Evolutionary conservation across 2,113 vertebrate species (phyloP).

Genomic region (Datnioides undecimradiatus): DNA sequence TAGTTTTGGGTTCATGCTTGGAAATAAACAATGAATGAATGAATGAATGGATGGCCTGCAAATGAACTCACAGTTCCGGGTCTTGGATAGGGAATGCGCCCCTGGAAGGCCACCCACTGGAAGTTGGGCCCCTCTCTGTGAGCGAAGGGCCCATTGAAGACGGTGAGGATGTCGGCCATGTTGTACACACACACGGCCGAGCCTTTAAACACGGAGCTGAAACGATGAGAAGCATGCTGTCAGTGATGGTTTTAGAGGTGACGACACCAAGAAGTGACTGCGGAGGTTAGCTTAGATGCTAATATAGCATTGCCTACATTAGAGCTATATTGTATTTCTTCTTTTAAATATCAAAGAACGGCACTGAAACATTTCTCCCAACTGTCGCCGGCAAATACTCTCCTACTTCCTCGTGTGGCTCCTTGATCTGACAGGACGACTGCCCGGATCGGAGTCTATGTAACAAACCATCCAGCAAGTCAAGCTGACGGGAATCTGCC

Average conservation of each 20-base stretch:
- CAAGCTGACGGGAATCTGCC: constrained; percentile 4
- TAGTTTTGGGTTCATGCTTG: neutral
- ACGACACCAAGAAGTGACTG: no score
- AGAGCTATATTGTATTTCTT: no score
- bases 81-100: constrained; percentile 95
- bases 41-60: neutral
- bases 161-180: constrained; percentile 96
- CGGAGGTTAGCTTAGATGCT: no score
- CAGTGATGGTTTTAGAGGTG: no score
- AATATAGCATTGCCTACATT: no score
- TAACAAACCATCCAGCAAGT: no score
- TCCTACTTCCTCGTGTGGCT: no score
- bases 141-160: constrained; percentile 98
- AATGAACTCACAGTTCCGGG: constrained; percentile 93
- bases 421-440: no score
- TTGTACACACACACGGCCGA: constrained; percentile 97
- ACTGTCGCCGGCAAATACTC: no score
- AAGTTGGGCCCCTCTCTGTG: constrained; percentile 97
- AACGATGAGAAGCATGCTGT: constrained; percentile 80
- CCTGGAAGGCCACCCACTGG: constrained; percentile 96
- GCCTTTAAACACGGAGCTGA: constrained; percentile 97
- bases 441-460: no score
- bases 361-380: no score
- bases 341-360: no score
- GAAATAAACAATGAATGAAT: neutral